Evolutionary conservation across 2,797 vertebrate genomes (phyloP).

Genomic region (Acrossocheilus fasciatus): DNA sequence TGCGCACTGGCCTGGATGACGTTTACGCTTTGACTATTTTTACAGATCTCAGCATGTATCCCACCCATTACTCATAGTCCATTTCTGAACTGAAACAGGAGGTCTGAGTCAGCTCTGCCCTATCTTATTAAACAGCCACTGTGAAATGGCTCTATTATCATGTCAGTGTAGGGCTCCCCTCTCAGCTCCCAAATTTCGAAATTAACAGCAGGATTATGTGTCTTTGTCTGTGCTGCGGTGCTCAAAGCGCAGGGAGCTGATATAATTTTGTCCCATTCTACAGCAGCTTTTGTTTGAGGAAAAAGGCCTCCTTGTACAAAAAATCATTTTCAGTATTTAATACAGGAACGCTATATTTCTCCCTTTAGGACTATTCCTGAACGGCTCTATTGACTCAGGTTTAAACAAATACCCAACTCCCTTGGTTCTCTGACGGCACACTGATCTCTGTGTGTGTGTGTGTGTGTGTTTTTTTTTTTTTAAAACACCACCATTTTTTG

Average conservation of each 20-base stretch:
- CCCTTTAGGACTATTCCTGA: conserved; percentile 58
- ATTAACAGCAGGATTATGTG: conserved; percentile 49
- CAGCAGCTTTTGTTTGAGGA: conserved; percentile 70
- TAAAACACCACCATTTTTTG: conserved; percentile 48
- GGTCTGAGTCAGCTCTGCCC: conserved; percentile 35
- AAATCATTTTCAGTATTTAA: conserved; percentile 58
- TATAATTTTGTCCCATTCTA: conserved; percentile 70
- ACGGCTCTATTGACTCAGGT: conserved; percentile 57
- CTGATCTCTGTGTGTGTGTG: conserved; percentile 29
- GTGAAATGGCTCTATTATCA: conserved; percentile 38
- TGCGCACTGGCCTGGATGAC: neutral
- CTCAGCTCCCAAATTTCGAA: conserved; percentile 24
- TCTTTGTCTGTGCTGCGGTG: conserved; percentile 39
- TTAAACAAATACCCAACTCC: conserved; percentile 56
- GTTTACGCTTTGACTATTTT: conserved; percentile 12
- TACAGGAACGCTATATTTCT: conserved; percentile 45
- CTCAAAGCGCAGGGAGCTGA: conserved; percentile 65
- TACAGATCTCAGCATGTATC: conserved; percentile 36
- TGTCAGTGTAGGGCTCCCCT: conserved; percentile 14
- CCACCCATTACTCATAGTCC: conserved; percentile 34
- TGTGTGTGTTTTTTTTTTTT: neutral
- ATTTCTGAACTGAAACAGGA: conserved; percentile 42
- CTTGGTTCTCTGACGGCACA: conserved; percentile 29
- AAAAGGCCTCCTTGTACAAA: conserved; percentile 64
- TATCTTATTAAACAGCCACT: conserved; percentile 37